These are phyloP conservation scores for Scrobipalpa atriplicella DNA, from an alignment of 2,888 invertebrate species.

Conservation along the genomic window DNA sequence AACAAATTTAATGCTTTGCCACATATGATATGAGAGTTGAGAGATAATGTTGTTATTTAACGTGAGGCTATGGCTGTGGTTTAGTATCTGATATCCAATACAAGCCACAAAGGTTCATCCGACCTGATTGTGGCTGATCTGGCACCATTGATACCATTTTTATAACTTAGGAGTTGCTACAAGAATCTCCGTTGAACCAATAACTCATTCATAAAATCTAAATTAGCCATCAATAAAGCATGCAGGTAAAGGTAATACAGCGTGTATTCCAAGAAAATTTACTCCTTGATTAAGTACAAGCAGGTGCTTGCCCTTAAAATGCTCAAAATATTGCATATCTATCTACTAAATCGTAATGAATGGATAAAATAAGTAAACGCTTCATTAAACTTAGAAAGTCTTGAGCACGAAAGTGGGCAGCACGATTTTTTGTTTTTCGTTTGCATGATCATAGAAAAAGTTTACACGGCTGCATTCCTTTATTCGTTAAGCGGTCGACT, in stretches of 20 bases:
- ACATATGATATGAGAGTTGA: conserved; percentile 36
- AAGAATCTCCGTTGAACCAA: too few species aligned
- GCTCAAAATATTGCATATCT: not conserved
- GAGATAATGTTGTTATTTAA: conserved; percentile 41
- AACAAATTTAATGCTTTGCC: conserved; percentile 29
- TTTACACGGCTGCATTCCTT: conserved; percentile 66
- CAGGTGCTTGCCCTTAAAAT: not conserved
- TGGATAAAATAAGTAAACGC: conserved; percentile 26
- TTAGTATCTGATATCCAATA: conserved; percentile 59
- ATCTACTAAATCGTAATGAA: not conserved
- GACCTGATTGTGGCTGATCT: conserved; percentile 62
- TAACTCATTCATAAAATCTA: too few species aligned
- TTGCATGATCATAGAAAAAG: conserved; percentile 40
- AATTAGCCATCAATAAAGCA: too few species aligned
- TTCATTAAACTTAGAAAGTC: conserved; percentile 46
- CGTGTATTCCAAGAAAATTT: too few species aligned
- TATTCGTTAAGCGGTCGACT: conserved; percentile 72
- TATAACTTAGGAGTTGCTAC: not conserved
- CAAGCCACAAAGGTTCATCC: conserved; percentile 59
- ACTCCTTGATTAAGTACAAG: too few species aligned
- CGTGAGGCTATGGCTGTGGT: conserved; percentile 45
- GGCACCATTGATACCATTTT: conserved; percentile 41
- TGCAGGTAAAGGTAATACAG: too few species aligned
- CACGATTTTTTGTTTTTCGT: conserved; percentile 30
- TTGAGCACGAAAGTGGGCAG: conserved; percentile 27